phyloP scores from a whole-genome alignment of 2,888 invertebrate genomes.

The Hirtodrosophila confusa region DNA sequence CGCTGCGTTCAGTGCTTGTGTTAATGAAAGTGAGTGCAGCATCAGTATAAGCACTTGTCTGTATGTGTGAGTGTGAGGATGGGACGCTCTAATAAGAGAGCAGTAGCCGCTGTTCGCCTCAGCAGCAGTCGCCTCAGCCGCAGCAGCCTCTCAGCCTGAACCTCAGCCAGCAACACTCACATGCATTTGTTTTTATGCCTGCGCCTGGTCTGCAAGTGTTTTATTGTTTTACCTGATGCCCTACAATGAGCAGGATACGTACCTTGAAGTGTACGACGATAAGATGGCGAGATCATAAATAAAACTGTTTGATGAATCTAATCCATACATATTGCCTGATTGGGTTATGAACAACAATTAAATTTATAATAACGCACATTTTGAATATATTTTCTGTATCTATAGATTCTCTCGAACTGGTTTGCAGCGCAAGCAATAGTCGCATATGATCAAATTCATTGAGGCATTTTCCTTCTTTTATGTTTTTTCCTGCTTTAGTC shows the following conservation, averaged over 20 bases:
- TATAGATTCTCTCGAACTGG: conserved; percentile 28
- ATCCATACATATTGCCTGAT: no score
- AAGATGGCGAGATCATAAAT: not conserved
- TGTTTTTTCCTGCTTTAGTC: conserved; percentile 63
- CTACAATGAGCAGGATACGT: conserved; percentile 29
- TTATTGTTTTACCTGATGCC: conserved; percentile 47
- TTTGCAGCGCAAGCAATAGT: conserved; percentile 41
- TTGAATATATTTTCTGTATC: not conserved
- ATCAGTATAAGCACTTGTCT: conserved; percentile 66
- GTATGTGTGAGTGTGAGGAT: conserved; percentile 47
- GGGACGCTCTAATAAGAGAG: conserved; percentile 68
- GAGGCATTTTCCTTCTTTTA: conserved; percentile 53
- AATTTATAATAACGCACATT: not conserved
- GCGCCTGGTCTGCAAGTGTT: conserved; percentile 54
- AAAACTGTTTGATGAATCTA: not conserved
- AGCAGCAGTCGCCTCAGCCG: conserved; percentile 45
- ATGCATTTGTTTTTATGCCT: conserved; percentile 54
- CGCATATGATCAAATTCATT: conserved; percentile 38
- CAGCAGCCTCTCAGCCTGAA: conserved; percentile 43
- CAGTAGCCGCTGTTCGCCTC: conserved; percentile 51
- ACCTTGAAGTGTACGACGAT: not conserved
- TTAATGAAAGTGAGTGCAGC: conserved; percentile 78
- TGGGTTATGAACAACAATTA: not conserved
- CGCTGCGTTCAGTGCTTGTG: conserved; percentile 51
- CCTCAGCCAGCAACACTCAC: conserved; percentile 43